These are phyloP conservation scores for Cyprinodon variegatus DNA, from an alignment of 2,113 vertebrate genomes.

Conservation along the genomic window DNA sequence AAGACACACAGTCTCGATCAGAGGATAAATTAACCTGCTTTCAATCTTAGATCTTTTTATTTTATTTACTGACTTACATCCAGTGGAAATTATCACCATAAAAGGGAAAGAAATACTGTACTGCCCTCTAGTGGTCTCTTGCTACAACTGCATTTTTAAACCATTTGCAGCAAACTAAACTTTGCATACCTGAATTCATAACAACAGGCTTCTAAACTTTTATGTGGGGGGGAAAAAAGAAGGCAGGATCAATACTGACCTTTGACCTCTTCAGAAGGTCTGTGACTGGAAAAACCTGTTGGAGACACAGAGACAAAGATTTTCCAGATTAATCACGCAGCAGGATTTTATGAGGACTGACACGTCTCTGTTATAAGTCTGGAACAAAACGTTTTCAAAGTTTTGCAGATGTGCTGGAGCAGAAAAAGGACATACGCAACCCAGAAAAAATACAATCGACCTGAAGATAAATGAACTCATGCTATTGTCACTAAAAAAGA, in stretches of 20 bases:
- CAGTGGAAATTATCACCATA: background rate
- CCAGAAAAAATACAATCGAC: background rate
- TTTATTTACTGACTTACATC: background rate
- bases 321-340: constrained; percentile 23
- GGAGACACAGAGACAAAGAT: constrained; percentile 24
- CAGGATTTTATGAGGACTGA: no score
- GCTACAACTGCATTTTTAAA: background rate
- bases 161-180: background rate
- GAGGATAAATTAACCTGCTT: background rate
- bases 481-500: background rate
- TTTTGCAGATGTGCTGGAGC: background rate
- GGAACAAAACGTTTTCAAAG: background rate
- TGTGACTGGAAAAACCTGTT: constrained; percentile 38
- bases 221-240: background rate
- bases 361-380: background rate
- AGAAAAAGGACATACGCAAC: background rate
- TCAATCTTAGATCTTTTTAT: background rate
- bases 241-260: constrained; percentile 39
- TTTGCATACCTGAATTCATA: background rate
- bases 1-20: background rate
- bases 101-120: constrained; percentile 1
- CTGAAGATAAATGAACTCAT: background rate
- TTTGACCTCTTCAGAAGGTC: constrained; percentile 31
- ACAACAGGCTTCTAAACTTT: background rate
- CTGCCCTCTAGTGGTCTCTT: constrained; percentile 35